These are phyloP conservation scores for Zaprionus bogoriensis DNA, from an alignment of 2,888 invertebrate genomes.

Conservation along the genomic window DNA sequence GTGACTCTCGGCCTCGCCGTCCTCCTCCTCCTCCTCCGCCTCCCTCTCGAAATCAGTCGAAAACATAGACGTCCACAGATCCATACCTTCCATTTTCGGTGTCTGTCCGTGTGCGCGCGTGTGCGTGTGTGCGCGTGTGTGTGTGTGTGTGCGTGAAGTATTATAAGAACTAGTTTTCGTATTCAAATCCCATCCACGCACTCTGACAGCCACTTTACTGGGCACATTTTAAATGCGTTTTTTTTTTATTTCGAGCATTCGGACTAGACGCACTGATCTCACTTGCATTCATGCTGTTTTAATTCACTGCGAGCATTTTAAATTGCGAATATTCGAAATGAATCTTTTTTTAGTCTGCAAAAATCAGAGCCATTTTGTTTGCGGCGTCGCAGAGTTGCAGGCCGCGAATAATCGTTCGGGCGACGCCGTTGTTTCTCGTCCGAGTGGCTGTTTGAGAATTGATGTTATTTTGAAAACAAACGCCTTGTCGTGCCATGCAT, in stretches of 20 bases:
- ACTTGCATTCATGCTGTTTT: slow-evolving; percentile 14
- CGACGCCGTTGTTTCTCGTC: slow-evolving; percentile 29
- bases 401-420: slow-evolving; percentile 27
- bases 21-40: slow-evolving; percentile 18
- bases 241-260: slow-evolving; percentile 7
- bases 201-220: slow-evolving; percentile 18
- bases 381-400: slow-evolving; percentile 53
- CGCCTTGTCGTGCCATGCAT: slow-evolving; percentile 32
- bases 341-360: slow-evolving; percentile 55
- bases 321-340: slow-evolving; percentile 39
- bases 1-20: slow-evolving; percentile 20
- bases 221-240: not conserved
- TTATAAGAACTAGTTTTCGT: slow-evolving; percentile 68
- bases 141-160: slow-evolving; percentile 42
- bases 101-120: slow-evolving; percentile 17
- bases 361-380: slow-evolving; percentile 74
- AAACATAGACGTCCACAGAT: slow-evolving; percentile 79
- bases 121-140: slow-evolving; percentile 25
- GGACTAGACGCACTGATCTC: slow-evolving; percentile 6
- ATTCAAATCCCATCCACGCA: slow-evolving; percentile 44
- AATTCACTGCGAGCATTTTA: slow-evolving; percentile 25
- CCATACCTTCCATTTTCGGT: slow-evolving; percentile 74
- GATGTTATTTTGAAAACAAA: not conserved
- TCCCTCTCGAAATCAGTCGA: slow-evolving; percentile 67
- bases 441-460: not conserved